Conservation (phyloP, 2,113 vertebrate genomes). For the Acrocephalus kingi region DNA sequence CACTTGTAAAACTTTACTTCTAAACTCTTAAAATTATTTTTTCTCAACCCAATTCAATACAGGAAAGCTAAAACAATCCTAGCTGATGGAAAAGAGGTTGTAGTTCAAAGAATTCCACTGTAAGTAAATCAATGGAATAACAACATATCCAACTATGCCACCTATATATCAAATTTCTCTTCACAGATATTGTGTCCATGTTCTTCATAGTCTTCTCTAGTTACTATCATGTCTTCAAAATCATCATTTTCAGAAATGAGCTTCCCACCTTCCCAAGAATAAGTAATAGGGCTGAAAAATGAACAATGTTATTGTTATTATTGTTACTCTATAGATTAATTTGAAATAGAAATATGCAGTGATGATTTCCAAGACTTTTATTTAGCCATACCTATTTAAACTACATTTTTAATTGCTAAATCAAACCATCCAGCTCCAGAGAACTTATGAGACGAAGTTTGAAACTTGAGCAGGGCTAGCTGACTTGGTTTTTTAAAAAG, state of each 20-base stretch:
- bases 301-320: not conserved
- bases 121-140: not conserved
- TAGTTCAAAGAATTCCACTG: conserved; percentile 26
- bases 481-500: not conserved
- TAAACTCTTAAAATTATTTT: not conserved
- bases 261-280: conserved; percentile 96
- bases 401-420: not conserved
- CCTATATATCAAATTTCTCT: conserved; percentile 96
- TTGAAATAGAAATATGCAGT: not conserved
- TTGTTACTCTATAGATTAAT: not conserved
- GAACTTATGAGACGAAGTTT: not conserved
- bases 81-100: conserved; percentile 1
- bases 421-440: not conserved
- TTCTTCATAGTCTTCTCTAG: conserved; percentile 96
- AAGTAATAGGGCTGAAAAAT: conserved; percentile 87
- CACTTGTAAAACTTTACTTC: not conserved
- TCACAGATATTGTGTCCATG: conserved; percentile 94
- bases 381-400: not conserved
- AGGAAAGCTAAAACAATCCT: conserved; percentile 61
- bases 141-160: not conserved
- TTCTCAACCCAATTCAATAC: conserved; percentile 6
- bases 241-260: conserved; percentile 92
- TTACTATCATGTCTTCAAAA: conserved; percentile 96
- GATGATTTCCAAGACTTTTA: not conserved
- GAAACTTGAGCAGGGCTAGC: not conserved